Conservation (phyloP, 2,797 vertebrate species). For the Macroramphosus scolopax region DNA sequence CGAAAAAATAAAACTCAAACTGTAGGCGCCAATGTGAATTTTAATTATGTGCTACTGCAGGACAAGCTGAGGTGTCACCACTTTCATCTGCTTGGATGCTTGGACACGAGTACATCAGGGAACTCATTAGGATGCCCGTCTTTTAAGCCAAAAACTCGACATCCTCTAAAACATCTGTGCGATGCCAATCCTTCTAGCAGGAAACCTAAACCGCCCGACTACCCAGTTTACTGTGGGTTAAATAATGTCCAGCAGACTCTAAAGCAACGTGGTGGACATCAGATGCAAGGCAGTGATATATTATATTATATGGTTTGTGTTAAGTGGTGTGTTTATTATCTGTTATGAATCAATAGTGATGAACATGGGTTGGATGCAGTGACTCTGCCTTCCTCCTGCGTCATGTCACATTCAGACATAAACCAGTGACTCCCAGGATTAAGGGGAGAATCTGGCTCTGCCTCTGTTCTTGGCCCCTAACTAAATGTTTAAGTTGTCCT, state of each 20-base stretch:
- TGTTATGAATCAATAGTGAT: constrained; percentile 53
- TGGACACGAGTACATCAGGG: constrained; percentile 51
- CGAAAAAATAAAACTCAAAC: constrained; percentile 28
- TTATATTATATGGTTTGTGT: no score
- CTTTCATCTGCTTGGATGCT: constrained; percentile 59
- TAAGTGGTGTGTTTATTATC: no score
- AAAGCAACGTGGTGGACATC: no score
- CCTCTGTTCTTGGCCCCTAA: constrained; percentile 26
- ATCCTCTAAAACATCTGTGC: constrained; percentile 40
- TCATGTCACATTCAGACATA: constrained; percentile 57
- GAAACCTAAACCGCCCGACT: constrained; percentile 1
- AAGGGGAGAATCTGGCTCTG: constrained; percentile 34
- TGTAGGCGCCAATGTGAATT: constrained; percentile 38
- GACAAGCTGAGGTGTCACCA: constrained; percentile 30
- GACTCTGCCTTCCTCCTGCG: constrained; percentile 41
- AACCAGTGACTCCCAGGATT: constrained; percentile 56
- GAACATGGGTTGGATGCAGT: constrained; percentile 47
- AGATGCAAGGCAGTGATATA: no score
- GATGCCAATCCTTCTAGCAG: constrained; percentile 5
- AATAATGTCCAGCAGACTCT: no score
- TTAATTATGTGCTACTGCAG: constrained; percentile 25
- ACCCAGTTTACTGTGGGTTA: constrained; percentile 25
- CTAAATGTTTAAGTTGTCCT: constrained; percentile 45
- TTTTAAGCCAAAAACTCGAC: constrained; percentile 42
- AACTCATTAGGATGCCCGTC: constrained; percentile 57